Evolutionary conservation across 1,140 invertebrate genomes (phyloP).

Genomic region (Scylla paramamosain): DNA sequence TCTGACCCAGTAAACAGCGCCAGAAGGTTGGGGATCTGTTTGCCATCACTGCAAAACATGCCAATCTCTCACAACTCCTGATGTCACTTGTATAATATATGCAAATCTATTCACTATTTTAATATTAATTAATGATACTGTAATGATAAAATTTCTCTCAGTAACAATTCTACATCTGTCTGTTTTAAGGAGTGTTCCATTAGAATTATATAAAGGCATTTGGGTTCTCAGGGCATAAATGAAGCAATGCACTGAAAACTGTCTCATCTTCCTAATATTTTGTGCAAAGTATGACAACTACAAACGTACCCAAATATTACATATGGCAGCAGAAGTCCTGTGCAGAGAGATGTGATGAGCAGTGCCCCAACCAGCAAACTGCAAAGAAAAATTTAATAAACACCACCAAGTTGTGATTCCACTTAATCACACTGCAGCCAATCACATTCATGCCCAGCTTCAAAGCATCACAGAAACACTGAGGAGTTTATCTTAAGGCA

Average conservation of each 20-base stretch:
- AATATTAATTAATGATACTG: not conserved
- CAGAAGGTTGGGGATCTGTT: constrained; percentile 74
- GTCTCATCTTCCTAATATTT: too few relatives aligned
- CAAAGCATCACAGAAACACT: too few relatives aligned
- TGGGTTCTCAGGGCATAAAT: too few relatives aligned
- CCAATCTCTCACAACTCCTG: not conserved
- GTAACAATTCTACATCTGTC: too few relatives aligned
- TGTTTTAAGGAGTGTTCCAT: too few relatives aligned
- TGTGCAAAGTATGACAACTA: not conserved
- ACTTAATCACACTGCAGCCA: too few relatives aligned
- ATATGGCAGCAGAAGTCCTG: constrained; percentile 48
- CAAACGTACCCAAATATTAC: constrained; percentile 52
- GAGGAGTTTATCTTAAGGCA: too few relatives aligned
- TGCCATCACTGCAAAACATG: constrained; percentile 73
- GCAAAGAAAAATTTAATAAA: not conserved
- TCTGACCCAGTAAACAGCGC: constrained; percentile 73
- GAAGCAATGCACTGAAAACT: not conserved
- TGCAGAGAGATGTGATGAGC: constrained; percentile 45
- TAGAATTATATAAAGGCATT: too few relatives aligned
- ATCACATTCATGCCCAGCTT: too few relatives aligned
- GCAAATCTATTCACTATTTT: not conserved
- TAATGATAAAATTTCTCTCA: too few relatives aligned
- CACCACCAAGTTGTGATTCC: too few relatives aligned
- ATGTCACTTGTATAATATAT: not conserved
- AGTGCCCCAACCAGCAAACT: constrained; percentile 54